These are phyloP conservation scores for Neomorphus geoffroyi DNA, from an alignment of 2,797 vertebrate species.

Conservation along the genomic window DNA sequence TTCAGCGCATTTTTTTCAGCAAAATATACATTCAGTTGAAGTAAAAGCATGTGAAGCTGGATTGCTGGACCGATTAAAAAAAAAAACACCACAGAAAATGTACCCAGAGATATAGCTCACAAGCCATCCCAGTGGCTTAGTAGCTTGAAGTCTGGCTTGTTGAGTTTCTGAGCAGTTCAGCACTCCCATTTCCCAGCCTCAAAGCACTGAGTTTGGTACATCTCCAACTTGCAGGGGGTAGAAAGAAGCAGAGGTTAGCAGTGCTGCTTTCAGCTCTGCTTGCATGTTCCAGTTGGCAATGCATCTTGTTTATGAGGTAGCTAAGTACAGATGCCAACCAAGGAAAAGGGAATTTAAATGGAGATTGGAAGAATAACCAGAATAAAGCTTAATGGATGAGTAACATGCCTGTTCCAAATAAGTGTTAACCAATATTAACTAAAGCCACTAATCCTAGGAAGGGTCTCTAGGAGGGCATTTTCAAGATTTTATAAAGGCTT, in stretches of 20 bases:
- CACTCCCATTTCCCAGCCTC: constrained; percentile 23
- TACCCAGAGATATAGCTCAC: neutral
- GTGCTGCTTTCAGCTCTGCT: constrained; percentile 10
- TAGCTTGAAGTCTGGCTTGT: neutral
- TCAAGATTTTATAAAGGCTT: neutral
- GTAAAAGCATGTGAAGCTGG: neutral
- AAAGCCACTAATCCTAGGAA: constrained; percentile 18
- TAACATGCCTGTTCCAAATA: constrained; percentile 22
- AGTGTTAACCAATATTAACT: constrained; percentile 10
- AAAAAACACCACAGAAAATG: neutral
- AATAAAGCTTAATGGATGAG: constrained; percentile 41
- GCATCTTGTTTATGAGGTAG: constrained; percentile 32
- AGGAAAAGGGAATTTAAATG: constrained; percentile 28
- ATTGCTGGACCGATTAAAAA: neutral
- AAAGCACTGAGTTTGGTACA: neutral
- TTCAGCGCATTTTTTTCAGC: neutral
- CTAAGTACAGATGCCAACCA: neutral
- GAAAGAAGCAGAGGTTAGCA: neutral
- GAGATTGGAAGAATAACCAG: constrained; percentile 23
- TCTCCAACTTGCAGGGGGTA: constrained; percentile 33
- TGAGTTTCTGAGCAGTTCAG: neutral
- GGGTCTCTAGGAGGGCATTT: neutral
- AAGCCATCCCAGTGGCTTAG: neutral
- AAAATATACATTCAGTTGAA: neutral
- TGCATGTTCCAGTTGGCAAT: constrained; percentile 7